phyloP scores from a whole-genome alignment of 2,797 vertebrate genomes.

The Ceryle rudis region DNA sequence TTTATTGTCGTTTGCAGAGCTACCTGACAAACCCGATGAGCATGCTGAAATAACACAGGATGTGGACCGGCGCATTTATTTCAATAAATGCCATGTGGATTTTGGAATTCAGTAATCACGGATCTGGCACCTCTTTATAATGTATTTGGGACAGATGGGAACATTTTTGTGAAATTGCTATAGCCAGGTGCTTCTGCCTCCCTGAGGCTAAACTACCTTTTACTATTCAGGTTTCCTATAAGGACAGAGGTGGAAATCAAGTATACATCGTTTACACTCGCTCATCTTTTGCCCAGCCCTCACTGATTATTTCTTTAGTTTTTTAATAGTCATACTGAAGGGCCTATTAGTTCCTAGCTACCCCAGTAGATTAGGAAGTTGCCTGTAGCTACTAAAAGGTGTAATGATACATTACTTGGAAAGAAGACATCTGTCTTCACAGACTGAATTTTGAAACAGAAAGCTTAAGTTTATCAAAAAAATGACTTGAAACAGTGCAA shows the following conservation, averaged over 20 bases:
- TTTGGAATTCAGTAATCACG: background rate
- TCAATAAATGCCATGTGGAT: slow-evolving; percentile 15
- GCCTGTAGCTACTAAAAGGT: background rate
- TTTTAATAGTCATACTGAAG: background rate
- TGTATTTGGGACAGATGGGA: background rate
- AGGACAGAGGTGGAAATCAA: background rate
- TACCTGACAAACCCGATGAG: background rate
- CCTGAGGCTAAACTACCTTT: background rate
- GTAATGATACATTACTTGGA: background rate
- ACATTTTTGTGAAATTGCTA: background rate
- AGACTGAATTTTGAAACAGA: background rate
- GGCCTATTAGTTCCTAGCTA: background rate
- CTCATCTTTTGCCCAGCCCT: background rate
- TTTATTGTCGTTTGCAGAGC: background rate
- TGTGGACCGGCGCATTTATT: background rate
- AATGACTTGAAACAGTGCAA: background rate
- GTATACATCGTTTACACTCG: background rate
- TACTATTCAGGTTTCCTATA: background rate
- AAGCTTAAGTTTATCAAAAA: background rate
- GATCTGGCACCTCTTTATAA: slow-evolving; percentile 24
- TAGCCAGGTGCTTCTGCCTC: slow-evolving; percentile 6
- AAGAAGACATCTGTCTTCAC: background rate
- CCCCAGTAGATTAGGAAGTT: background rate
- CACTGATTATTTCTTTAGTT: background rate
- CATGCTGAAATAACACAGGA: background rate